These are phyloP conservation scores for Thymelicus acteon DNA, from an alignment of 2,888 invertebrate species.

Conservation along the genomic window DNA sequence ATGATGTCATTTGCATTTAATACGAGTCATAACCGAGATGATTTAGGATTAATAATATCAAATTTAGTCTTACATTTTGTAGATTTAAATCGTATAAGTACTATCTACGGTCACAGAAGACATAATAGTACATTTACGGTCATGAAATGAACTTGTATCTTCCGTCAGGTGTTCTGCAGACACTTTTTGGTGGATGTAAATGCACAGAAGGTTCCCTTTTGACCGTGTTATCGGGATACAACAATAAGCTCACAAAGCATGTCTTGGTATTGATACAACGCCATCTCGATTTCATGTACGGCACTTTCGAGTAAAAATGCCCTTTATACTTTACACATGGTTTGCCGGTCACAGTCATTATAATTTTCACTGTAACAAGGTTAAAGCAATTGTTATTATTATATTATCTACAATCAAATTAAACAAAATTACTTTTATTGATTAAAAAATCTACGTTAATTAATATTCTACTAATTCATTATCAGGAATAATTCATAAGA, in stretches of 20 bases:
- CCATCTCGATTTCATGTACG: slow-evolving; percentile 53
- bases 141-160: slow-evolving; percentile 42
- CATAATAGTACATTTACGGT: slow-evolving; percentile 9
- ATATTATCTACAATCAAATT: too few species aligned
- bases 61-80: slow-evolving; percentile 14
- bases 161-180: slow-evolving; percentile 50
- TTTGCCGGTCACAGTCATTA: slow-evolving; percentile 56
- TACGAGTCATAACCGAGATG: background rate
- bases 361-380: slow-evolving; percentile 49
- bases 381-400: background rate
- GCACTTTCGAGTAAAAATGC: slow-evolving; percentile 45
- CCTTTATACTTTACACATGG: slow-evolving; percentile 56
- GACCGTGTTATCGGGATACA: slow-evolving; percentile 54
- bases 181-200: slow-evolving; percentile 54
- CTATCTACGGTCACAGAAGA: slow-evolving; percentile 2
- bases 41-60: slow-evolving; percentile 2
- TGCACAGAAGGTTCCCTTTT: slow-evolving; percentile 55
- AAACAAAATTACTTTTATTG: too few species aligned
- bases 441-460: too few species aligned
- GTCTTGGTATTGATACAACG: slow-evolving; percentile 62
- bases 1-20: background rate
- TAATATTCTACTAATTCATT: too few species aligned
- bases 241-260: slow-evolving; percentile 54
- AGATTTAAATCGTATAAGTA: background rate
- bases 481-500: too few species aligned